These are phyloP conservation scores for Malaclemys terrapin DNA, from an alignment of 2,113 vertebrate species.

Conservation along the genomic window DNA sequence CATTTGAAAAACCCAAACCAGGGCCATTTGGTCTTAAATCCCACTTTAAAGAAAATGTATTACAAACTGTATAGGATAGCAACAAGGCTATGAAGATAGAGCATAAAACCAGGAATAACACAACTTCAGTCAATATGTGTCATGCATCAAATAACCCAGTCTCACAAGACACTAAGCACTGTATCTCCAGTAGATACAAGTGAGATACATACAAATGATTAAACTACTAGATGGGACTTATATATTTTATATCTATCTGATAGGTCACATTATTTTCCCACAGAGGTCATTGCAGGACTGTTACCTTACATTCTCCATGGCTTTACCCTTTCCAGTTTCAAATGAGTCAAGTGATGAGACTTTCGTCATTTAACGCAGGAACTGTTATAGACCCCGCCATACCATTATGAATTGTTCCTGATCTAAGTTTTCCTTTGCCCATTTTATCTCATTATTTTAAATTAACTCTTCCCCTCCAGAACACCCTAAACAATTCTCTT, in stretches of 20 bases:
- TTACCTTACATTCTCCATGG: background rate
- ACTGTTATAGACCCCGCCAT: fast-evolving
- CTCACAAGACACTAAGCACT: background rate
- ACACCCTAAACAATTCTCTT: background rate
- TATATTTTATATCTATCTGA: background rate
- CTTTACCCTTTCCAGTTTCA: constrained; percentile 5
- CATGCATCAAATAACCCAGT: background rate
- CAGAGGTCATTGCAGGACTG: background rate
- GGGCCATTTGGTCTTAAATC: background rate
- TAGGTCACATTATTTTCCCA: background rate
- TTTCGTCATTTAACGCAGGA: background rate
- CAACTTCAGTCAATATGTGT: background rate
- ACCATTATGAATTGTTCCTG: background rate
- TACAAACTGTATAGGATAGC: background rate
- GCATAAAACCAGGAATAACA: background rate
- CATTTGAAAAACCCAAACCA: background rate
- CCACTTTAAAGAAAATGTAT: background rate
- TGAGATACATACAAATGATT: background rate
- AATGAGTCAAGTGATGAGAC: background rate
- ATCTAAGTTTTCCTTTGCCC: background rate
- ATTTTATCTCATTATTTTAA: background rate
- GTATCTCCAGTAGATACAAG: background rate
- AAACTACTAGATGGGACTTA: background rate
- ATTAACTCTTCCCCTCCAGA: background rate
- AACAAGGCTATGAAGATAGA: background rate